Base-by-base conservation (phyloP, 2,797 vertebrate species). In the Takifugu ocellatus region DNA sequence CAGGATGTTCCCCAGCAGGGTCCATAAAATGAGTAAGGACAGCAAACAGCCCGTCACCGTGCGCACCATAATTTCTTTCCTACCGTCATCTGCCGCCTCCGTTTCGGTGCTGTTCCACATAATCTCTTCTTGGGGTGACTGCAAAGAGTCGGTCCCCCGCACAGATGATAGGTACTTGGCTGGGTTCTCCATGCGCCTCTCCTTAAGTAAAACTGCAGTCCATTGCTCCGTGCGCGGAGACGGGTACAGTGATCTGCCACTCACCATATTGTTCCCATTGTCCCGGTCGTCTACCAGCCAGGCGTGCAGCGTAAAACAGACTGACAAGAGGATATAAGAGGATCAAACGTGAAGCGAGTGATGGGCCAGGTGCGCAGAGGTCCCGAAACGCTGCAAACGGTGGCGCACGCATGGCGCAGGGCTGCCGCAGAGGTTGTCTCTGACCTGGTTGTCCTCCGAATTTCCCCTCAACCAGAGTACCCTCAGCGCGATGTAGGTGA, bases 1-100 rank as follows among this genome's bases (percentile, higher is more conserved):
- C 87, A 96, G 72, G 56, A 93, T 88, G 80, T 98, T 98, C 17
- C 96, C 96, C 2, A 97, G 84, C 29, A 98, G 86, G 0, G 97
- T 98, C 93, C 94, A 97, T 17, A 95, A 80, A 73, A 98, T 94
- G 46, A 99, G 93, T 25, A 95, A 78, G 14, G 90, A 90, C 63
- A 98, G 89, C 42, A 96, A 74, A 65, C 92, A 86, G 1, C 93
- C 96, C 1, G 94, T 95, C 66, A 95, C 83, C 48, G 93, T 85
- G 2, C 92, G 90, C 59, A 70, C 49, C 42, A 89, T 58, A 74
- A 86, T 65, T 52, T 89, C 88, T 66, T 70, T 86, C 33, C 75
- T 17, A 10, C 39, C 54, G 51, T 84, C 79, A 26, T 63, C 62
- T 27, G 82, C 84, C 21, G 72, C 84, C 67, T 87, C 80, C 5